Base-by-base conservation (phyloP, 2,113 vertebrate genomes). In the Arenaria interpres region DNA sequence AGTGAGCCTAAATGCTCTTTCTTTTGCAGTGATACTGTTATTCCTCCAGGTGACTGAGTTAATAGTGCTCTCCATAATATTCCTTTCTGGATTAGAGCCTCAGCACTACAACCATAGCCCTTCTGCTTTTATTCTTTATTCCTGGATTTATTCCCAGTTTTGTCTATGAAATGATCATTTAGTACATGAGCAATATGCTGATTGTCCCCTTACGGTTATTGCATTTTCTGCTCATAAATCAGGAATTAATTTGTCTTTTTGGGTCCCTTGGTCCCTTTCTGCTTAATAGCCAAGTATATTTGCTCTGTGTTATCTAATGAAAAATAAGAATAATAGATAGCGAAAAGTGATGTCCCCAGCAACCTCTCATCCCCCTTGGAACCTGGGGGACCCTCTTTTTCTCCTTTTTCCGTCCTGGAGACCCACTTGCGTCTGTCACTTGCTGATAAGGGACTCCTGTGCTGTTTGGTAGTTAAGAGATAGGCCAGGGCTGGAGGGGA, bases 171-270 rank as follows among this genome's bases (percentile, higher is more conserved):
- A 91, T 57, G n/a, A 92, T 96, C 73, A 85, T 91, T 97, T 95
- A 93, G 83, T 93, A 88, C 85, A 92, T 69, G 71, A 94, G 72
- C 91, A 97, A 79, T 97, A 96, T 96, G 96, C 93, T 96, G 88
- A 94, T 94, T 95, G 14, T 96, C n/a, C 66, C 20, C 71, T 79
- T 95, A 93, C 32, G 74, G 88, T 93, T 96, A 94, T 76, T 96
- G 80, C 75, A 60, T 89, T 96, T 95, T 91, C 91, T 97, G 68
- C 89, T 96, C 68, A 90, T 95, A 96, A 97, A 97, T 95, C 83
- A 95, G 53, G 92, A 96, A 94, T 97, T 97, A 97, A 97, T 96
- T 97, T 96, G 89, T 84, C 78, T 94, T 91, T 94, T 93, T 81
- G 25, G 37, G 74, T 94, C 96, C 83, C 93, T 95, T 63, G 68